A percentile compares a stretch with the other conserved stretches of the same genome.
These are phyloP conservation scores for Verasper variegatus DNA, from an alignment of 2,113 vertebrate genomes.

Conservation along the genomic window DNA sequence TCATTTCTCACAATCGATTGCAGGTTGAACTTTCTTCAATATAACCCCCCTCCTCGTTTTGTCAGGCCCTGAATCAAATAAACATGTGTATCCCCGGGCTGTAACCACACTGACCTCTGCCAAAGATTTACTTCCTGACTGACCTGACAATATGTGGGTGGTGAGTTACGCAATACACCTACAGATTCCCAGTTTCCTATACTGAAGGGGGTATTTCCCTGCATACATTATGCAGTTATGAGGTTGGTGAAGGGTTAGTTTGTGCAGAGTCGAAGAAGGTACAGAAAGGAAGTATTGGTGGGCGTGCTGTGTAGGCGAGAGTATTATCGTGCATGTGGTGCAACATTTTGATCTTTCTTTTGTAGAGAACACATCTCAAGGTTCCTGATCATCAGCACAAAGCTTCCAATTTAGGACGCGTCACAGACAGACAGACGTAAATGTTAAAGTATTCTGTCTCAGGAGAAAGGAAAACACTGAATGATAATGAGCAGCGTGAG, in stretches of 20 bases:
- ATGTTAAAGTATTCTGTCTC: slow-evolving; percentile 6
- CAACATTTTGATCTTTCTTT: not conserved
- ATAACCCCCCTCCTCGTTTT: not conserved
- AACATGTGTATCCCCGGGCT: not conserved
- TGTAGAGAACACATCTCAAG: not conserved
- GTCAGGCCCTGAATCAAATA: not conserved
- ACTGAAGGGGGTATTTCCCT: not conserved
- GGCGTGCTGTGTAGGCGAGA: not conserved
- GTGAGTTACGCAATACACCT: slow-evolving; percentile 6
- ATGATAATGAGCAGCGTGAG: not conserved
- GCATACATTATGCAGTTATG: not conserved
- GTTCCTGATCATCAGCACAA: not conserved
- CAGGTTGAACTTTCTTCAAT: too few relatives aligned
- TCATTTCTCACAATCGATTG: too few relatives aligned
- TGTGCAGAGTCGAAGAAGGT: not conserved
- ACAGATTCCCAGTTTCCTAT: not conserved
- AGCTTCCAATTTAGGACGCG: not conserved
- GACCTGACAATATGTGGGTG: not conserved
- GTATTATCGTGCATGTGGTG: not conserved
- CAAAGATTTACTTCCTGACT: not conserved
- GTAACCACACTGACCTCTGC: not conserved
- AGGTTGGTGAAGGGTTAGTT: not conserved
- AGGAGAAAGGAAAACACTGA: not conserved
- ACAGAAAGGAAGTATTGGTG: slow-evolving; percentile 22
- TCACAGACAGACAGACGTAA: not conserved